phyloP scores from a whole-genome alignment of 2,888 invertebrate species.

The Psylliodes chrysocephalus region DNA sequence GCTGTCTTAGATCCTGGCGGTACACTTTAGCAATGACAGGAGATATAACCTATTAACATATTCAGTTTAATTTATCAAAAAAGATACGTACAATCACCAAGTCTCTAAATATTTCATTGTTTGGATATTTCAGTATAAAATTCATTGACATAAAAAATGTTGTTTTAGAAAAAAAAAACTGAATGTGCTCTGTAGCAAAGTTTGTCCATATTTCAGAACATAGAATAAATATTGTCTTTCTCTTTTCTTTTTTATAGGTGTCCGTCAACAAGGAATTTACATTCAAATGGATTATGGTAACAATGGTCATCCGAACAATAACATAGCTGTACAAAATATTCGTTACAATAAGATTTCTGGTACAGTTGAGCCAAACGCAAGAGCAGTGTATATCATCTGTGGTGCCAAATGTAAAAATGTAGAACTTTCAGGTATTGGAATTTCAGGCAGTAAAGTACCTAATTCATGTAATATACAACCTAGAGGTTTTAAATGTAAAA shows the following conservation, averaged over 20 bases:
- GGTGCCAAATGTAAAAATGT: slow-evolving; percentile 14
- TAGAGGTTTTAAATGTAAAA: slow-evolving; percentile 8
- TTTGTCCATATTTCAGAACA: too few species aligned
- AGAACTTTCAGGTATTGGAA: not conserved
- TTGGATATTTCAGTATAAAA: too few species aligned
- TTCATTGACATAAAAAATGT: too few species aligned
- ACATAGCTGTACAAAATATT: slow-evolving; percentile 15
- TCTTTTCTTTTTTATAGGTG: slow-evolving; percentile 17
- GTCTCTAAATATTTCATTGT: too few species aligned
- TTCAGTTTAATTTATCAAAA: too few species aligned
- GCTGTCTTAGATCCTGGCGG: too few species aligned
- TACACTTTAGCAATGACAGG: too few species aligned
- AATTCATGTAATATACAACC: slow-evolving; percentile 18
- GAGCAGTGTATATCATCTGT: slow-evolving; percentile 3
- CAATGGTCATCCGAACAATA: slow-evolving; percentile 13
- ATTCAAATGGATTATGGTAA: slow-evolving; percentile 23
- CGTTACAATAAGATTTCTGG: not conserved
- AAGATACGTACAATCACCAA: too few species aligned
- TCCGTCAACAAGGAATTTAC: slow-evolving; percentile 16
- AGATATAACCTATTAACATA: too few species aligned
- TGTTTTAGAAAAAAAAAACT: too few species aligned
- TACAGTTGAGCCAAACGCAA: slow-evolving; percentile 7
- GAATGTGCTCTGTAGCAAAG: too few species aligned
- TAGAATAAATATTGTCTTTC: too few species aligned
- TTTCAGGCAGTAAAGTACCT: slow-evolving; percentile 5